A percentile compares a stretch with the other conserved stretches of the same genome.
Conservation (phyloP, 2,113 vertebrate genomes). For the Nerophis ophidion region DNA sequence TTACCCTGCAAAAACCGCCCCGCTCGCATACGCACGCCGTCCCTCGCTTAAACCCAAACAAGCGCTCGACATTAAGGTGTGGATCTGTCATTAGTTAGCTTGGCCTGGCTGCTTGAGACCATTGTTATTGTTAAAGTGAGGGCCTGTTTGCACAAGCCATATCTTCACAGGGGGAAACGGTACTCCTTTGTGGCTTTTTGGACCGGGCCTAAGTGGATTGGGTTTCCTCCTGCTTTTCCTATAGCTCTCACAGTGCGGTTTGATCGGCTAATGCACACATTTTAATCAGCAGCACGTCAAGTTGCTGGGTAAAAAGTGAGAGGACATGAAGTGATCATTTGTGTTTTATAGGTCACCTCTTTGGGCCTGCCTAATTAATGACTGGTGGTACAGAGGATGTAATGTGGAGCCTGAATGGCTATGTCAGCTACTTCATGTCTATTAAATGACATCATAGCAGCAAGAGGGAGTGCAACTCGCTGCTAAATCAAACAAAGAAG, state of each 20-base stretch:
- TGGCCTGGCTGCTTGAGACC: constrained; percentile 56
- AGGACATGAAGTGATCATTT: constrained; percentile 18
- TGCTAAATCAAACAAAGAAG: too few relatives aligned
- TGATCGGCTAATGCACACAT: constrained; percentile 45
- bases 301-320: constrained; percentile 39
- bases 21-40: constrained; percentile 19
- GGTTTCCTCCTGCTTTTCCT: constrained; percentile 50
- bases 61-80: constrained; percentile 68
- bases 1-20: constrained; percentile 11
- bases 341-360: constrained; percentile 12
- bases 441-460: too few relatives aligned
- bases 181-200: constrained; percentile 63
- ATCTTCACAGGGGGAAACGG: constrained; percentile 62
- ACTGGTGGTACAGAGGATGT: neutral
- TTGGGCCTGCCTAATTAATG: neutral
- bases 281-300: constrained; percentile 49
- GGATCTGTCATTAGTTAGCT: constrained; percentile 72
- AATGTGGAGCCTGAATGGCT: too few relatives aligned
- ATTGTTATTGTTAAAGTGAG: constrained; percentile 65
- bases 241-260: constrained; percentile 12
- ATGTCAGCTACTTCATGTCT: too few relatives aligned
- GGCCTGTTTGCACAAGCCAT: constrained; percentile 66
- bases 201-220: constrained; percentile 40
- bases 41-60: constrained; percentile 54
- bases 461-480: too few relatives aligned